Conservation (phyloP, 2,797 vertebrate species). For the Anabas testudineus region DNA sequence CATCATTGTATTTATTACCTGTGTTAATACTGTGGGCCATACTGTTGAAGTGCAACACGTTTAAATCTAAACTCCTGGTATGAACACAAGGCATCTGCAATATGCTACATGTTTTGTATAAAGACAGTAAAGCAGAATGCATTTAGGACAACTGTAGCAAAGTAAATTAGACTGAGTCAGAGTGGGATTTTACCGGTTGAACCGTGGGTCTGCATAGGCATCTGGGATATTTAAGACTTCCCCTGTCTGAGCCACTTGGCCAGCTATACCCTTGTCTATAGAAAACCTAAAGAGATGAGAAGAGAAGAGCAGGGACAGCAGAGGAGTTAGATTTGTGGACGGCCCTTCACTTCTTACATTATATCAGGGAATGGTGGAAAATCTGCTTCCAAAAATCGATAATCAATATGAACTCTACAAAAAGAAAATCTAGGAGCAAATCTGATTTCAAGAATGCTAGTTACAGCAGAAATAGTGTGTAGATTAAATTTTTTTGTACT, state of each 20-base stretch:
- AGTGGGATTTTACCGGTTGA: slow-evolving; percentile 91
- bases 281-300: slow-evolving; percentile 89
- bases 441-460: slow-evolving; percentile 1
- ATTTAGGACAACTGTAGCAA: background rate
- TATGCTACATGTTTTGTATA: background rate
- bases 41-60: background rate
- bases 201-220: slow-evolving; percentile 98
- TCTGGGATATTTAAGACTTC: slow-evolving; percentile 99
- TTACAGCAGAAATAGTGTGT: background rate
- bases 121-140: background rate
- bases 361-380: background rate
- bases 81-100: background rate
- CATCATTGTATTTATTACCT: background rate
- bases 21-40: background rate
- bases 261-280: slow-evolving; percentile 99
- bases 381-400: background rate
- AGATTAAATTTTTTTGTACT: background rate
- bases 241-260: slow-evolving; percentile 97
- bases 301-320: background rate
- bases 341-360: background rate
- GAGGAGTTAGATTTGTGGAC: background rate
- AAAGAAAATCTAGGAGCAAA: slow-evolving; percentile 8
- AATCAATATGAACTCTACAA: slow-evolving; percentile 19
- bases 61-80: background rate
- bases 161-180: background rate